phyloP scores from a whole-genome alignment of 2,888 invertebrate species.

The Furcula furcula region DNA sequence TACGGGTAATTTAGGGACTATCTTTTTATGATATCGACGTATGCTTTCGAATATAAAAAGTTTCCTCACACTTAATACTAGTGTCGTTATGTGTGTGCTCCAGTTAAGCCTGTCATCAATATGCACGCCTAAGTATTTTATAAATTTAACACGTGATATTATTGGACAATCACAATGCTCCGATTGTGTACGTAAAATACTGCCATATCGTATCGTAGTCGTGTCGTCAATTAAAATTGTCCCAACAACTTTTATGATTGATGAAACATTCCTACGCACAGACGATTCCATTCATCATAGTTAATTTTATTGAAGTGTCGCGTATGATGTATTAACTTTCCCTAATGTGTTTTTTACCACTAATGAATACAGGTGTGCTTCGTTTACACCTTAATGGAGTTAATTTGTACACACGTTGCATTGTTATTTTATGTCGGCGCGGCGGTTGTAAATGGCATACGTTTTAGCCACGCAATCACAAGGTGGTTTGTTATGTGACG shows the following conservation, averaged over 20 bases:
- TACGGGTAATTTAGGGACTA: no score
- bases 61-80: no score
- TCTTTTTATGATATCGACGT: no score
- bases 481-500: conserved; percentile 16
- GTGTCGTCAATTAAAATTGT: conserved; percentile 36
- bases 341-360: conserved; percentile 41
- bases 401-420: conserved; percentile 28
- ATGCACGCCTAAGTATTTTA: no score
- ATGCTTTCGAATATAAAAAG: no score
- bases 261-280: conserved; percentile 56
- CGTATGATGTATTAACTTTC: conserved; percentile 50
- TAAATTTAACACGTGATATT: no score
- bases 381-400: conserved; percentile 38
- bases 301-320: conserved; percentile 77
- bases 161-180: no score
- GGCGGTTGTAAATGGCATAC: conserved; percentile 17
- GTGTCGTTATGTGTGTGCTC: no score
- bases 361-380: conserved; percentile 48
- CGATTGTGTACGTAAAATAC: no score
- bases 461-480: conserved; percentile 1
- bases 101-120: no score
- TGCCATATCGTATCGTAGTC: conserved; percentile 22
- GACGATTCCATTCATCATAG: conserved; percentile 76
- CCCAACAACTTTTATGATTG: conserved; percentile 64
- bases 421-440: conserved; percentile 18